Percentiles rank a stretch among this genome's conserved stretches.
These are phyloP conservation scores for Deroptyus accipitrinus DNA, from an alignment of 2,113 vertebrate species.

Conservation along the genomic window DNA sequence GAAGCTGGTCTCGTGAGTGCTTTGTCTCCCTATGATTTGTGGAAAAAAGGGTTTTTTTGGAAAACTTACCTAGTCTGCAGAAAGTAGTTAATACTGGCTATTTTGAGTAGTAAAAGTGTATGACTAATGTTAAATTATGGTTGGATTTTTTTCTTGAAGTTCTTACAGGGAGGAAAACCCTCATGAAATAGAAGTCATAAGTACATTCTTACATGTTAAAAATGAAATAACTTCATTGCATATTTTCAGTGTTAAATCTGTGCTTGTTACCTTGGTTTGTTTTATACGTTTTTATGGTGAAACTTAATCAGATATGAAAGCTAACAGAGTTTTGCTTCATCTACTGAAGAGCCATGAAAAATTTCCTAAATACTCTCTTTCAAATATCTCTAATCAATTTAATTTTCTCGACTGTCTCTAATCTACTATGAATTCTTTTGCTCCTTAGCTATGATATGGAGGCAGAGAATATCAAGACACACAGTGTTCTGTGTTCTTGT, in stretches of 20 bases:
- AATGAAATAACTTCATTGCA: not conserved
- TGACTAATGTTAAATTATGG: not conserved
- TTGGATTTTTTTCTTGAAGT: not conserved
- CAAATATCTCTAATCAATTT: not conserved
- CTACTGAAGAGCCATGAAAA: not conserved
- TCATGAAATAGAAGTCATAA: not conserved
- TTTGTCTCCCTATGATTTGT: not conserved
- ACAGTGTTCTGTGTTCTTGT: not conserved
- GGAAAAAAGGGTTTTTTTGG: not conserved
- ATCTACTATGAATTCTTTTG: not conserved
- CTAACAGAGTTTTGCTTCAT: not conserved
- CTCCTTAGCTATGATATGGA: not conserved
- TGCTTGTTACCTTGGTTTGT: not conserved
- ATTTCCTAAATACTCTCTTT: not conserved
- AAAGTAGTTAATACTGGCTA: not conserved
- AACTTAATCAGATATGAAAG: not conserved
- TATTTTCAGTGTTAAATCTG: not conserved
- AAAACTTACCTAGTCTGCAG: not conserved
- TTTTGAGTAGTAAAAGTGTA: not conserved
- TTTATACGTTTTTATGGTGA: not conserved
- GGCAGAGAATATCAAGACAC: not conserved
- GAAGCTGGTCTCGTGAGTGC: not conserved
- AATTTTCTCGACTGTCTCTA: not conserved
- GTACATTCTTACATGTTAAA: not conserved
- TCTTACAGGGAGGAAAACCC: not conserved